A percentile compares a stretch with the other conserved stretches of the same genome.
Conservation (phyloP, 2,888 invertebrate genomes). For the Leptopterna dolabrata region DNA sequence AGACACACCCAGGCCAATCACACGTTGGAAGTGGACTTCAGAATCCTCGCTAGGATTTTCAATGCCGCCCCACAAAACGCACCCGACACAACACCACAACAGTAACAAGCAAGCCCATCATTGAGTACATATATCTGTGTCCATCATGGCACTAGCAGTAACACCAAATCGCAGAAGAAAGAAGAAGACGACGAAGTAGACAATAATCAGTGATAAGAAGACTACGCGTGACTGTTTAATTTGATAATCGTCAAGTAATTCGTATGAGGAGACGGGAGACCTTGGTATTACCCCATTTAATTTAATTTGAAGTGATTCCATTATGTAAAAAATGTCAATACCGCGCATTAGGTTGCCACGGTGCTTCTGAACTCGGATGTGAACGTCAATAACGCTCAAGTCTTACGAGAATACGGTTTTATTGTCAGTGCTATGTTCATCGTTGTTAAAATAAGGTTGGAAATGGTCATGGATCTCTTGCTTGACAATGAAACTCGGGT, state of each 20-base stretch:
- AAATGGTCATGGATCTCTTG: neutral
- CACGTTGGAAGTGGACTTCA: too few species aligned
- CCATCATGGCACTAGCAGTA: too few species aligned
- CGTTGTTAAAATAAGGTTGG: neutral
- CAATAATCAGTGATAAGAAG: neutral
- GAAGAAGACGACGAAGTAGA: too few species aligned
- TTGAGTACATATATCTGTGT: too few species aligned
- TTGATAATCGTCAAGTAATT: neutral
- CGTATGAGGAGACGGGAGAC: neutral
- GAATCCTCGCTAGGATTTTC: too few species aligned
- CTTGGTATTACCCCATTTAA: slow-evolving; percentile 1
- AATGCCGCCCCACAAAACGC: too few species aligned
- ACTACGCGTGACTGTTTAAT: slow-evolving; percentile 27
- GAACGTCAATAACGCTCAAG: neutral
- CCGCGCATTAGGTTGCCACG: neutral
- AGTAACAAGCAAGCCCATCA: too few species aligned
- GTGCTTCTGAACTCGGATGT: neutral
- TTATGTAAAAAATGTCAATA: neutral
- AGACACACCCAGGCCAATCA: too few species aligned
- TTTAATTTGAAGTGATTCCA: slow-evolving; percentile 24
- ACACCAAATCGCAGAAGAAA: too few species aligned
- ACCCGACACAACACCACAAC: too few species aligned
- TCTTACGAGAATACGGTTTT: neutral
- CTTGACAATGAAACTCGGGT: neutral
- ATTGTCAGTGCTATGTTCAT: neutral